Conservation (phyloP, 2,113 vertebrate genomes). For the Recurvirostra avosetta region DNA sequence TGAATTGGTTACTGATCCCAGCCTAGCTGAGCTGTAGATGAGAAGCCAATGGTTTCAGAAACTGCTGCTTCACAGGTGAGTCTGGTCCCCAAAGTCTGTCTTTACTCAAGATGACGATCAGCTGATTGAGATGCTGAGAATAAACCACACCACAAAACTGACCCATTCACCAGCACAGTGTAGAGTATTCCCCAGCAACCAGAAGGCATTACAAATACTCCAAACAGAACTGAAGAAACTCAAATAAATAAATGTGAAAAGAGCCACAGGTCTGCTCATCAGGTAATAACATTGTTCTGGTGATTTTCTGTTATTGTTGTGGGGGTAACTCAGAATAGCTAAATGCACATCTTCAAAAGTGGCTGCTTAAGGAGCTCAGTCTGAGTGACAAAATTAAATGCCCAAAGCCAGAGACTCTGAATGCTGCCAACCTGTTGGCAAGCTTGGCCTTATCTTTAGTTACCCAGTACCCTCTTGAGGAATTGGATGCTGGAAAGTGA, state of each 20-base stretch:
- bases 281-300: not conserved
- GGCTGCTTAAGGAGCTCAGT: not conserved
- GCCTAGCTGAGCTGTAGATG: not conserved
- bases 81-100: not conserved
- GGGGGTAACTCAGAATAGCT: not conserved
- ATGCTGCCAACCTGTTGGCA: not conserved
- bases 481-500: not conserved
- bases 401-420: not conserved
- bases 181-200: not conserved
- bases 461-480: not conserved
- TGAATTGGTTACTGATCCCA: not conserved
- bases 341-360: not conserved
- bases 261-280: not conserved
- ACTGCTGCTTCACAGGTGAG: not conserved
- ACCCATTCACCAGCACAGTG: not conserved
- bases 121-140: not conserved
- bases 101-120: not conserved
- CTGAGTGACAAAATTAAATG: not conserved
- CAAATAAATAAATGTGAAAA: not conserved
- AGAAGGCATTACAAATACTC: not conserved
- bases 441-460: not conserved
- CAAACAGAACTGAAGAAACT: not conserved
- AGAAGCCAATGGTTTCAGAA: not conserved
- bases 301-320: not conserved
- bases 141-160: not conserved